A percentile compares a stretch with the other conserved stretches of the same genome.
These are phyloP conservation scores for Drosophila kikkawai DNA, from an alignment of 1,140 invertebrate genomes.

Conservation along the genomic window DNA sequence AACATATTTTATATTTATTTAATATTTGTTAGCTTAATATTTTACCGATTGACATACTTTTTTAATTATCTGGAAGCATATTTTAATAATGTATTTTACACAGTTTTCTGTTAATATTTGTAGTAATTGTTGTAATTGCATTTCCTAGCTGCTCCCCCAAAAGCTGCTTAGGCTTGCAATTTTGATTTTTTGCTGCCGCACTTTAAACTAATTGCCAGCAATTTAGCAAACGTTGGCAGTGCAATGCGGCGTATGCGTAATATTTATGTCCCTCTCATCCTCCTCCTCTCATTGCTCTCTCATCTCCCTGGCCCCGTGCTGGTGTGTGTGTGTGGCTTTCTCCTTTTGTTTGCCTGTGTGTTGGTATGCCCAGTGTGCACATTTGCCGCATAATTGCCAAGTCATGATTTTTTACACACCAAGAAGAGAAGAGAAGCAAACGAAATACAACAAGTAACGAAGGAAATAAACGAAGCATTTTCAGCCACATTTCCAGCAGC, in stretches of 20 bases:
- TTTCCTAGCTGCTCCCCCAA: constrained; percentile 3
- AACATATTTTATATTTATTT: background rate
- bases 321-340: constrained; percentile 15
- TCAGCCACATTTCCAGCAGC: constrained; percentile 34
- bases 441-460: constrained; percentile 54
- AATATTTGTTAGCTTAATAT: background rate
- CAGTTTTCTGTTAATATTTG: background rate
- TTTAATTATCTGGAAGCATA: no score
- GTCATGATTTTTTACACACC: constrained; percentile 82
- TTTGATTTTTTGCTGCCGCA: constrained; percentile 63
- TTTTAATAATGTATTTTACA: no score
- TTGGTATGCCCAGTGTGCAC: constrained; percentile 72
- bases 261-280: constrained; percentile 61
- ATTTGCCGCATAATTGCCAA: constrained; percentile 84
- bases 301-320: background rate
- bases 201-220: constrained; percentile 80
- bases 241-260: constrained; percentile 81
- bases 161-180: constrained; percentile 74
- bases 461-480: constrained; percentile 65
- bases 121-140: background rate
- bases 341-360: constrained; percentile 58
- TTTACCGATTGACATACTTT: background rate
- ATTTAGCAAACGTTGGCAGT: constrained; percentile 78
- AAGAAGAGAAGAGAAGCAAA: constrained; percentile 29
- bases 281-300: background rate